Evolutionary conservation across 2,113 vertebrate species (phyloP), one percentile per base, ranked within the genome.

Genomic region (Xyrauchen texanus): DNA sequence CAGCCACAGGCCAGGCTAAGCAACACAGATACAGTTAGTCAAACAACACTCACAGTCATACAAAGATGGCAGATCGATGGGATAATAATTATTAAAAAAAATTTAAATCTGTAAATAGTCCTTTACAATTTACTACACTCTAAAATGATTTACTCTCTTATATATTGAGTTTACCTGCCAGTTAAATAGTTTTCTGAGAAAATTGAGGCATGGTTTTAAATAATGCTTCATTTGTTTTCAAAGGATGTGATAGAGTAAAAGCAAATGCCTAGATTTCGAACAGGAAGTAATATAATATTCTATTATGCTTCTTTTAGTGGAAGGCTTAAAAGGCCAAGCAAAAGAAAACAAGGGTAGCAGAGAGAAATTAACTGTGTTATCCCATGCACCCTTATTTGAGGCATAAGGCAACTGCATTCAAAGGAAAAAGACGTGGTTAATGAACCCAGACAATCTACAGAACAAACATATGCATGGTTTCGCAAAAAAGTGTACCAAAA

Each of bases 361-460:
- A 34, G 21, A 34, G 21, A 34, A 34, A 34, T 1, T 34, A 34
- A 34, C 21, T 34, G 21, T 34, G 21, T 34, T 34, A 34, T 34
- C 21, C 21, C 21, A 34, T 3, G 21, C 21, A 34, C 21, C 21
- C 21, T 34, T 34, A 34, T 34, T 34, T 34, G 21, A 34, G 21
- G 21, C 21, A 34, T 34, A 34, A 34, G 51, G 57, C 67, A 58
- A 71, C 21, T 34, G 21, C 21, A 34, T 34, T 1, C 21, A 34
- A 34, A 34, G 1, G 44, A 34, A 60, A 53, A 63, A 11, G 60
- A 47, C 83, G 1, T 34, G 75, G 72, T 13, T 34, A 34, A 80
- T 73, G 89, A 89, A 89, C 90, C 90, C 91, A 90, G 85, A 83
- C 87, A 34, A 34, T 34, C 21, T 34, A 34, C 21, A 34, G 21